Base-by-base conservation (phyloP, 2,888 invertebrate genomes). In the Cephonodes hylas region DNA sequence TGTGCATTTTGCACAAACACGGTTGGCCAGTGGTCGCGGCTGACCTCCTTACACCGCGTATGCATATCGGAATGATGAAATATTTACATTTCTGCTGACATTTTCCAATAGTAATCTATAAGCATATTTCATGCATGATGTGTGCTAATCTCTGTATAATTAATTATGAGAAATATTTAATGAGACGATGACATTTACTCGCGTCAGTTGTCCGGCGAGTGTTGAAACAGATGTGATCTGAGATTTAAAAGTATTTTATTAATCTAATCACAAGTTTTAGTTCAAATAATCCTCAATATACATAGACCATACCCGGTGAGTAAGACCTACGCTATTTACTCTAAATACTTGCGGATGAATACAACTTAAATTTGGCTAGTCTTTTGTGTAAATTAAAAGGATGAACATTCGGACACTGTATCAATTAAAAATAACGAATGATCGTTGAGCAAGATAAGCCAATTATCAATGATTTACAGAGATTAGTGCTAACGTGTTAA, bases 1-100 rank as follows among this genome's bases (percentile, higher is more conserved):
- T 71, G 65, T 64, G 71, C 64, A 71, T 76, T 74, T 72, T 69
- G 75, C 75, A 72, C 69, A 68, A 67, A 61, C 65, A 65, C 25
- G 64, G 62, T 56, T 31, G 27, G 53, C 58, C 59, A 61, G 58
- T 38, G 44, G n/a, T n/a, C n/a, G 45, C 58, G 42, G 42, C 15
- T 73, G 76, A 79, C 80, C 77, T 71, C 71, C 74, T 79, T 76
- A 65, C 65, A 63, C 61, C 59, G 46, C 22, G 46, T 53, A 42
- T 60, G 42, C 60, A 42, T 60, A 53, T 60, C 42, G 18, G 25
- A 23, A 42, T 60, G 60, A 42, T 42, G 60, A 60, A 60, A 60
- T 18, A 60, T 20, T 53, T 15, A 44, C 48, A 53, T 25, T 42
- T 53, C 38, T 53, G 53, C 42, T 60, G 48, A 53, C 53, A 60